Base-by-base conservation (phyloP, 2,113 vertebrate genomes). In the Neopipo cinnamomea region DNA sequence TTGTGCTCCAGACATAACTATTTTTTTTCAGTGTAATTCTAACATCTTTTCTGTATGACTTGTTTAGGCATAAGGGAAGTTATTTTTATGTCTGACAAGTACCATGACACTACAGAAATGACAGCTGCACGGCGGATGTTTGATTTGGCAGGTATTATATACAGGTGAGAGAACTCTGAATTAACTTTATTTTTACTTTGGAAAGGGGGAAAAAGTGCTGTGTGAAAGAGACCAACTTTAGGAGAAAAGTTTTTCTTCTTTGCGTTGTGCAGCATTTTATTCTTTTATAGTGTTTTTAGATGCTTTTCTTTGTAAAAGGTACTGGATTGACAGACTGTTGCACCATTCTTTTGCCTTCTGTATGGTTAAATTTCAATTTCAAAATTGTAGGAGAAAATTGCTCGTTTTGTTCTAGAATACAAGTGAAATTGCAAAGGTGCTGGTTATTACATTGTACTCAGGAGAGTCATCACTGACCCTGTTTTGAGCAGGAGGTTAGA, bases 81-180 rank as follows among this genome's bases (percentile, higher is more conserved):
- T 53, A 98, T 99, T 93, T 99, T 98, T 97, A 98, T 99, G 95
- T 99, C 99, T 20, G 99, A 99, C 96, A 99, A 99, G 85, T 99
- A 99, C 85, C 99, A 99, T 3, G 98, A 99, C 91, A 97, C 90
- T 8, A 97, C 94, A 4, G 98, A 99, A 98, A 98, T 99, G 97
- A 98, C 94, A 8, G 99, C 99, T 31, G 99, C 99, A 21, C 98
- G 99, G 68, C 97, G 97, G 46, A 93, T 99, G 98, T 98, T 99
- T 88, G 87, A 97, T 81, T 97, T 99, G 98, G 98, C 98, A 21
- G 97, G 98, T 37, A 63, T 99, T 84, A 76, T 96, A 9, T 99
- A 96, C 97, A 99, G 98, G 99, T 99, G 86, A 98, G 98, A 91
- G 55, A 81, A 63, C 12, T 66, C 62, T 16, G 28, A 61, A 71